These are phyloP conservation scores for Gobiocypris rarus DNA, from an alignment of 2,113 vertebrate species.

Conservation along the genomic window DNA sequence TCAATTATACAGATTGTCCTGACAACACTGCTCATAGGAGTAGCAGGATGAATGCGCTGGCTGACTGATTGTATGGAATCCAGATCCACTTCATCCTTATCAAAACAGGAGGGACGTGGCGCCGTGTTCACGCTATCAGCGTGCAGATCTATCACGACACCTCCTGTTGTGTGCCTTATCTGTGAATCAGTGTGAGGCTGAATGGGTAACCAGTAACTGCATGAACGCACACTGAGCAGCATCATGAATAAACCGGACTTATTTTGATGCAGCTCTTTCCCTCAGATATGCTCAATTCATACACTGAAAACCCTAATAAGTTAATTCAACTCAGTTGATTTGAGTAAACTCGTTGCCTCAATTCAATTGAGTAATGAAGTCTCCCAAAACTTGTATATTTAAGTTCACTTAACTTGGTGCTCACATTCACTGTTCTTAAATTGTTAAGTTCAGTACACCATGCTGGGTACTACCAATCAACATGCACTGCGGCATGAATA, in stretches of 20 bases:
- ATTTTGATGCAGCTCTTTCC: background rate
- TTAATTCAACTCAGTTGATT: too few species aligned
- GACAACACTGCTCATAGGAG: background rate
- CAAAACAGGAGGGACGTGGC: constrained; percentile 26
- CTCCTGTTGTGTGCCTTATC: constrained; percentile 29
- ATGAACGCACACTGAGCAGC: background rate
- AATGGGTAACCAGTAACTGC: background rate
- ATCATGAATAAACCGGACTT: background rate
- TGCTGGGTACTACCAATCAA: too few species aligned
- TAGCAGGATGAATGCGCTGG: background rate
- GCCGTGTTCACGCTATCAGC: constrained; percentile 23
- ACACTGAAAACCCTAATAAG: too few species aligned
- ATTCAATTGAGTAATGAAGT: too few species aligned
- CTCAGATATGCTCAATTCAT: background rate
- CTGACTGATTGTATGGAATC: background rate
- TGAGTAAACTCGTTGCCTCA: too few species aligned
- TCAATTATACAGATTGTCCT: background rate
- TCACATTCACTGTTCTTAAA: too few species aligned
- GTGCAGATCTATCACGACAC: constrained; percentile 29
- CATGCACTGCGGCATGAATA: too few species aligned
- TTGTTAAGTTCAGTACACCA: too few species aligned
- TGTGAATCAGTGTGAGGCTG: constrained; percentile 20
- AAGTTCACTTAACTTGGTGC: too few species aligned
- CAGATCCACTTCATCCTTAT: constrained; percentile 22
- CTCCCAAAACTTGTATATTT: too few species aligned